A percentile compares a stretch with the other conserved stretches of the same genome.
Evolutionary conservation across 2,113 vertebrate genomes (phyloP).

Genomic region (Manacus vitellinus): DNA sequence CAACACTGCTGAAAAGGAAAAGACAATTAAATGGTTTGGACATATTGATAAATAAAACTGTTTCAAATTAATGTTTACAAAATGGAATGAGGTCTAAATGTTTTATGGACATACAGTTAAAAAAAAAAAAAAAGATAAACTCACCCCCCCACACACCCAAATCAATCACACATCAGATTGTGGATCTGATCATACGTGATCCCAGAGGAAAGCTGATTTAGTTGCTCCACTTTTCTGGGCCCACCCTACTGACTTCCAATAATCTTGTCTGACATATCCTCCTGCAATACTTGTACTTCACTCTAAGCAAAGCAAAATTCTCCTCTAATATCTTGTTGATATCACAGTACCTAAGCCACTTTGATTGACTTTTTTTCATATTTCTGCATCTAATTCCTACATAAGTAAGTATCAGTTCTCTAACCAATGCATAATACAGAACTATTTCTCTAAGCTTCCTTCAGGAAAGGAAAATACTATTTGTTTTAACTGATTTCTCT

Average conservation of each 20-base stretch:
- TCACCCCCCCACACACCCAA: not conserved
- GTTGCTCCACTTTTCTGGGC: not conserved
- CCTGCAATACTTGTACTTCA: not conserved
- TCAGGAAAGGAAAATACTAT: not conserved
- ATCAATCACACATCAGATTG: not conserved
- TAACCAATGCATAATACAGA: not conserved
- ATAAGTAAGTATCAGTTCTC: not conserved
- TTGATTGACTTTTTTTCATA: not conserved
- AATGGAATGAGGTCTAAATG: not conserved
- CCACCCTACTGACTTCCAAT: not conserved
- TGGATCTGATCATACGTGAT: not conserved
- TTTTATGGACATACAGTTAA: not conserved
- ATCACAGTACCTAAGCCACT: not conserved
- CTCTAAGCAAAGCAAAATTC: not conserved
- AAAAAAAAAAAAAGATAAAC: not conserved
- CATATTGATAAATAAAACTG: not conserved
- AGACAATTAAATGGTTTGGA: not conserved
- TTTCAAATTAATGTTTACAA: not conserved
- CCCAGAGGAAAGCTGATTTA: not conserved
- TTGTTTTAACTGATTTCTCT: not conserved
- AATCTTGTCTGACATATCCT: not conserved
- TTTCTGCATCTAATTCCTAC: not conserved
- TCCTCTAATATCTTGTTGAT: not conserved
- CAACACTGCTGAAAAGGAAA: not conserved
- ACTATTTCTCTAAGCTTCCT: not conserved